A percentile compares a stretch with the other conserved stretches of the same genome.
These are phyloP conservation scores for Oxyura jamaicensis DNA, from an alignment of 2,113 vertebrate genomes.

Conservation along the genomic window DNA sequence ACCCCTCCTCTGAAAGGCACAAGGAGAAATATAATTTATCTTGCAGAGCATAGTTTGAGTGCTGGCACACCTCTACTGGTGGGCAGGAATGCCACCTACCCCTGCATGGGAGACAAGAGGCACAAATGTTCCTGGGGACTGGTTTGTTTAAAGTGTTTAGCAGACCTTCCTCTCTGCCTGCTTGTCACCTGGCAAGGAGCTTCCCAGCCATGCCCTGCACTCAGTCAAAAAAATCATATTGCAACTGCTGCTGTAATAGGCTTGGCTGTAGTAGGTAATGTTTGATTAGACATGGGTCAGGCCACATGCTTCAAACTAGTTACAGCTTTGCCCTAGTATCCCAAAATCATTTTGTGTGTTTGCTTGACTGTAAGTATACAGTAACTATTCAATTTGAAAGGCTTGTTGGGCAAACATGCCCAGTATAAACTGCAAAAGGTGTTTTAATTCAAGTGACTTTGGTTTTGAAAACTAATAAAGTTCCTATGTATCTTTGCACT, in stretches of 20 bases:
- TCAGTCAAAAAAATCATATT: background rate
- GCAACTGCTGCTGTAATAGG: background rate
- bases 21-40: background rate
- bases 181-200: background rate
- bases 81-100: background rate
- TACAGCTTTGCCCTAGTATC: background rate
- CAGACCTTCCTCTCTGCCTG: background rate
- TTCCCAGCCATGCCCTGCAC: background rate
- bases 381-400: background rate
- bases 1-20: background rate
- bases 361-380: background rate
- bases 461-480: constrained; percentile 22
- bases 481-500: background rate
- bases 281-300: background rate
- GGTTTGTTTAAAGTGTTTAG: background rate
- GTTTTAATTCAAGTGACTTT: background rate
- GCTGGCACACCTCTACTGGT: background rate
- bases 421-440: background rate
- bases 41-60: background rate
- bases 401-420: background rate
- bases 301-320: background rate
- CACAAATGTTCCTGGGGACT: background rate
- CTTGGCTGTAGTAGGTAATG: background rate
- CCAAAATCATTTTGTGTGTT: background rate
- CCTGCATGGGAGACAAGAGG: background rate